A percentile compares a stretch with the other conserved stretches of the same genome.
These are phyloP conservation scores for Amblyjoppa fuscipennis DNA, from an alignment of 2,888 invertebrate genomes.

Conservation along the genomic window DNA sequence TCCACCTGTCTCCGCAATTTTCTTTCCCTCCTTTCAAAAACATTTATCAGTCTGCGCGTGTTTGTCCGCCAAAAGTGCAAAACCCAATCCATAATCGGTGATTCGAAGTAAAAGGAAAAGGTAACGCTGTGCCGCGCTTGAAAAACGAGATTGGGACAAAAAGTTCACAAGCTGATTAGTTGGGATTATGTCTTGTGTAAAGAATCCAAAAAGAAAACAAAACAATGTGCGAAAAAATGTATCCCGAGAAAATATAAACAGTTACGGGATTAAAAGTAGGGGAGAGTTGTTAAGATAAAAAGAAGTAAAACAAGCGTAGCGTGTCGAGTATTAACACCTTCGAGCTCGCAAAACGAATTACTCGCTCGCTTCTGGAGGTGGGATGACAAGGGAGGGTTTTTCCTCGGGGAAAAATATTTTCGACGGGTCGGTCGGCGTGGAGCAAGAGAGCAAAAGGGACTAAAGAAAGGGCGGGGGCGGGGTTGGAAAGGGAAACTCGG, in stretches of 20 bases:
- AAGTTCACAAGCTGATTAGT: not conserved
- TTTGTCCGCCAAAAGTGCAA: not conserved
- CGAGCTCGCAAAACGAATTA: slow-evolving; percentile 69
- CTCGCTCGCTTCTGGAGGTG: slow-evolving; percentile 39
- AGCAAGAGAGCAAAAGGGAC: slow-evolving; percentile 22
- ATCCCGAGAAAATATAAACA: slow-evolving; percentile 43
- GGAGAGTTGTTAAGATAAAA: slow-evolving; percentile 23
- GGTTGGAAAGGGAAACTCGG: slow-evolving; percentile 22
- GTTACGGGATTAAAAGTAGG: slow-evolving; percentile 16
- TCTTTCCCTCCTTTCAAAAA: slow-evolving; percentile 8
- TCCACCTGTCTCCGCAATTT: slow-evolving; percentile 38
- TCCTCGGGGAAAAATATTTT: slow-evolving; percentile 32
- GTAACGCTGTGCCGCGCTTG: not conserved
- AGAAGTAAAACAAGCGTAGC: slow-evolving; percentile 41
- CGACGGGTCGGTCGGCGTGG: slow-evolving; percentile 16
- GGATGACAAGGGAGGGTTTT: slow-evolving; percentile 26
- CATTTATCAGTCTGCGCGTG: not conserved
- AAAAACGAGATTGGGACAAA: slow-evolving; percentile 3
- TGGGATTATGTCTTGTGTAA: not conserved
- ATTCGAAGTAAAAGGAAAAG: slow-evolving; percentile 6
- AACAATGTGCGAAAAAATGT: not conserved
- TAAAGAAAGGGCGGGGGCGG: slow-evolving; percentile 1
- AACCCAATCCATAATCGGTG: not conserved
- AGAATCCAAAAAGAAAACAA: not conserved
- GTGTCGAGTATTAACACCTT: slow-evolving; percentile 70